Percentiles rank a stretch among this genome's conserved stretches.
These are phyloP conservation scores for Perdita meconis DNA, from an alignment of 2,888 invertebrate species.

Conservation along the genomic window DNA sequence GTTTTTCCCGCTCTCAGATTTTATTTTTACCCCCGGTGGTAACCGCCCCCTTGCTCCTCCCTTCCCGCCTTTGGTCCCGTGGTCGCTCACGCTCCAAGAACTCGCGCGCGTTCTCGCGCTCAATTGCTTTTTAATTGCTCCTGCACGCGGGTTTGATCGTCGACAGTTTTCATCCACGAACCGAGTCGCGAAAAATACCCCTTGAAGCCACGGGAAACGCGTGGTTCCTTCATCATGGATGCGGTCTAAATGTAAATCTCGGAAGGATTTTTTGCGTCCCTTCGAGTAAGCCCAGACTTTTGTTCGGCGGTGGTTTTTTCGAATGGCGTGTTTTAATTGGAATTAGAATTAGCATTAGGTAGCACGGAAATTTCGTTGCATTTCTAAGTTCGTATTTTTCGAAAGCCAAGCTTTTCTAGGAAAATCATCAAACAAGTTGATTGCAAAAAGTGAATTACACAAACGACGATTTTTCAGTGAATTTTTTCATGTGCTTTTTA, in stretches of 20 bases:
- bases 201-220: not conserved
- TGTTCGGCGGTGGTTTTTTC: too few relatives aligned
- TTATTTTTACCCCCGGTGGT: constrained; percentile 14
- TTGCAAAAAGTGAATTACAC: too few relatives aligned
- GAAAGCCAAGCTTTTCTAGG: too few relatives aligned
- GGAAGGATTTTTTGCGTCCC: not conserved
- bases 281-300: not conserved
- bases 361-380: too few relatives aligned
- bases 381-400: too few relatives aligned
- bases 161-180: not conserved
- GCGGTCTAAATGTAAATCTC: not conserved
- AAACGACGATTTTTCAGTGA: too few relatives aligned
- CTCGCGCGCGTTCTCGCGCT: constrained; percentile 15
- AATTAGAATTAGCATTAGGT: too few relatives aligned
- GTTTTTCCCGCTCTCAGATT: constrained; percentile 11
- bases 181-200: constrained; percentile 23
- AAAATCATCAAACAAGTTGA: too few relatives aligned
- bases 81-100: constrained; percentile 28
- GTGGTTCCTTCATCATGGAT: not conserved
- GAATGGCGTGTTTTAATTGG: too few relatives aligned
- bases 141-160: not conserved
- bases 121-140: constrained; percentile 33
- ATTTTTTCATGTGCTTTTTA: too few relatives aligned
- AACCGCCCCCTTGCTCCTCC: too few relatives aligned
- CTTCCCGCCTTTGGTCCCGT: not conserved